Evolutionary conservation across 2,888 invertebrate genomes (phyloP).

Genomic region (Trichacis sp.): DNA sequence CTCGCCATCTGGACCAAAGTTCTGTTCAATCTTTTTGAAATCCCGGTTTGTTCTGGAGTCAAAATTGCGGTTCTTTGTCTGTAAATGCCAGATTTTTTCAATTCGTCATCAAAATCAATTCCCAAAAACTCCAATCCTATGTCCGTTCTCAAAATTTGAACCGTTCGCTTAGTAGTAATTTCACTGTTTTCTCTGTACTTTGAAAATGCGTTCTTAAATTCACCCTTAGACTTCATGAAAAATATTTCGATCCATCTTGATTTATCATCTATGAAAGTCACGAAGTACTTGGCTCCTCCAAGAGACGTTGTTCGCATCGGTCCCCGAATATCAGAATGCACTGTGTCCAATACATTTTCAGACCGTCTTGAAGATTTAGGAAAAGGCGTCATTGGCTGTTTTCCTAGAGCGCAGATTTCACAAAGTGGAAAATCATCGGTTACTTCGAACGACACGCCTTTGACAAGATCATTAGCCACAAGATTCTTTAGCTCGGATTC

Average conservation of each 20-base stretch:
- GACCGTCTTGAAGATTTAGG: constrained; percentile 7
- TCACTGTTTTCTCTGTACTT: constrained; percentile 28
- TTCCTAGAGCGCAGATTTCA: constrained; percentile 23
- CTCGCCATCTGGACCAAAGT: constrained; percentile 48
- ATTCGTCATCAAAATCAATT: constrained; percentile 2
- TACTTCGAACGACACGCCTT: constrained; percentile 12
- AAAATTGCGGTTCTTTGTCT: constrained; percentile 26
- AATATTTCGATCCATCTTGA: constrained; percentile 21
- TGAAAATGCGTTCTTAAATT: constrained; percentile 16
- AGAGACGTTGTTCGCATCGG: constrained; percentile 24
- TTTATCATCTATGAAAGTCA: constrained; percentile 26
- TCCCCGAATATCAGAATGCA: constrained; percentile 28
- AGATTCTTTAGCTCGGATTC: constrained; percentile 20
- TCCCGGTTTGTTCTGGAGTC: constrained; percentile 43
- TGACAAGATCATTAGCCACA: constrained; percentile 16
- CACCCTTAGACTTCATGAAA: constrained; percentile 24
- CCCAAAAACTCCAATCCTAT: constrained; percentile 32
- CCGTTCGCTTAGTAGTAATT: constrained; percentile 19
- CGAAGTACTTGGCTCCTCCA: constrained; percentile 24
- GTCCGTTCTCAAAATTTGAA: constrained; percentile 29
- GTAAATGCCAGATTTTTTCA: constrained; percentile 18
- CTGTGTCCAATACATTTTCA: constrained; percentile 12
- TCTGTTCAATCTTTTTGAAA: constrained; percentile 42
- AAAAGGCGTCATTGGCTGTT: constrained; percentile 17
- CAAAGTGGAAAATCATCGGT: constrained; percentile 11